Percentiles rank a stretch among this genome's conserved stretches.
These are phyloP conservation scores for Pelmatolapia mariae DNA, from an alignment of 2,113 vertebrate species.

Conservation along the genomic window DNA sequence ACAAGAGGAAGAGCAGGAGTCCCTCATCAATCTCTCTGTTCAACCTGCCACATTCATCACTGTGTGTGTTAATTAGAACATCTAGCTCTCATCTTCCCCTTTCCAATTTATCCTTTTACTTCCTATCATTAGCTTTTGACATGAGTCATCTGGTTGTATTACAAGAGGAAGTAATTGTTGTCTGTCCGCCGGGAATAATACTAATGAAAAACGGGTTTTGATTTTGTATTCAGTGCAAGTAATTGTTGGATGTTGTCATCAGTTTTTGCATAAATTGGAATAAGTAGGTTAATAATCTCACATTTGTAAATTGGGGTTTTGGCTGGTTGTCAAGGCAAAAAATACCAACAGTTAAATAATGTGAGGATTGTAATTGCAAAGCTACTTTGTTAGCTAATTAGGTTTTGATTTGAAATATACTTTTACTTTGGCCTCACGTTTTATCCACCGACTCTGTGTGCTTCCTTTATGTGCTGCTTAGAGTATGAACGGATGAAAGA, in stretches of 20 bases:
- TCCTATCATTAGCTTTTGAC: neutral
- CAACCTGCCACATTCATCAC: neutral
- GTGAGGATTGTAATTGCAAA: neutral
- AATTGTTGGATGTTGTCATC: neutral
- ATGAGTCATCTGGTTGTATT: neutral
- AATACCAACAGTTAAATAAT: neutral
- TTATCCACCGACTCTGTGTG: neutral
- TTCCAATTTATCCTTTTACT: neutral
- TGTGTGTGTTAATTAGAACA: neutral
- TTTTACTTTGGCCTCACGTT: neutral
- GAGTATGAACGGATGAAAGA: constrained; percentile 34
- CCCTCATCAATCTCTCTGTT: neutral
- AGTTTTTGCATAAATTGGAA: neutral
- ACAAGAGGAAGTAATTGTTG: neutral
- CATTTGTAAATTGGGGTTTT: neutral
- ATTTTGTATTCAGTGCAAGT: neutral
- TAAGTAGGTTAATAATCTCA: neutral
- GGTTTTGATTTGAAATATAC: neutral
- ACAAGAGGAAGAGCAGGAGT: neutral
- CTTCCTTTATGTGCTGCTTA: neutral
- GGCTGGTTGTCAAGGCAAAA: neutral
- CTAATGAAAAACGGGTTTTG: neutral
- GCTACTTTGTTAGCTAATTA: neutral
- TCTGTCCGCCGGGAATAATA: neutral
- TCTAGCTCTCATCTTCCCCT: neutral